A percentile compares a stretch with the other conserved stretches of the same genome.
Conservation (phyloP, 2,797 vertebrate genomes). For the Enteromius argenteus region DNA sequence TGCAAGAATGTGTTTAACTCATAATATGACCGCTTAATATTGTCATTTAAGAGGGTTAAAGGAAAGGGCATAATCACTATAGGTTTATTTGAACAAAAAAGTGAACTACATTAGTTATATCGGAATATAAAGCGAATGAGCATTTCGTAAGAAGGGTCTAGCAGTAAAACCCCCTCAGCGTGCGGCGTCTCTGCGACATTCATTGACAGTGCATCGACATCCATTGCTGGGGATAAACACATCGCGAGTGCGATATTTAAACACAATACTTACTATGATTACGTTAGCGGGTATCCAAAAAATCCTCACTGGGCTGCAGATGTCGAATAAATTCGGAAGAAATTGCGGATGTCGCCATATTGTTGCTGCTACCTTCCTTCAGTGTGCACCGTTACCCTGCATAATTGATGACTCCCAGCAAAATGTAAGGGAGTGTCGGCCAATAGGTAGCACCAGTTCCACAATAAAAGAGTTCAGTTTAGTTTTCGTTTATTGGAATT, state of each 20-base stretch:
- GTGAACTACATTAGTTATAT: not conserved
- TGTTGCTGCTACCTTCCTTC: slow-evolving; percentile 88
- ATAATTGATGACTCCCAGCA: slow-evolving; percentile 89
- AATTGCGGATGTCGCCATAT: slow-evolving; percentile 99
- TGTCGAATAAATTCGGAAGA: slow-evolving; percentile 85
- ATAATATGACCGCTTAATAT: not conserved
- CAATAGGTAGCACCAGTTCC: slow-evolving; percentile 61
- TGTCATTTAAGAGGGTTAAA: not conserved
- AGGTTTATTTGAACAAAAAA: not conserved
- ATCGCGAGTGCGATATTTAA: slow-evolving; percentile 31
- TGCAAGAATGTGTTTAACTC: not conserved
- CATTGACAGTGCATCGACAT: not conserved
- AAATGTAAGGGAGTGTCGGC: slow-evolving; percentile 82
- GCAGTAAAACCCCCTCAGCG: slow-evolving; percentile 64
- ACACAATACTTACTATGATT: slow-evolving; percentile 73
- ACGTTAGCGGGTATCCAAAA: slow-evolving; percentile 85
- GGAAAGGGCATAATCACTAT: not conserved
- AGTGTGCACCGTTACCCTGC: slow-evolving; percentile 82
- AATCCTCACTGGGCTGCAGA: slow-evolving; percentile 88
- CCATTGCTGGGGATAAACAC: slow-evolving; percentile 29
- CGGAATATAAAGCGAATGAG: not conserved
- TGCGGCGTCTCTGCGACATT: slow-evolving; percentile 85
- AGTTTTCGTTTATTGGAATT: not conserved
- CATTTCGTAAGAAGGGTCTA: slow-evolving; percentile 42
- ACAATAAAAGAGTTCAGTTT: slow-evolving; percentile 5